These are phyloP conservation scores for Lithobates sylvaticus DNA, from an alignment of 2,797 vertebrate genomes.

Conservation along the genomic window DNA sequence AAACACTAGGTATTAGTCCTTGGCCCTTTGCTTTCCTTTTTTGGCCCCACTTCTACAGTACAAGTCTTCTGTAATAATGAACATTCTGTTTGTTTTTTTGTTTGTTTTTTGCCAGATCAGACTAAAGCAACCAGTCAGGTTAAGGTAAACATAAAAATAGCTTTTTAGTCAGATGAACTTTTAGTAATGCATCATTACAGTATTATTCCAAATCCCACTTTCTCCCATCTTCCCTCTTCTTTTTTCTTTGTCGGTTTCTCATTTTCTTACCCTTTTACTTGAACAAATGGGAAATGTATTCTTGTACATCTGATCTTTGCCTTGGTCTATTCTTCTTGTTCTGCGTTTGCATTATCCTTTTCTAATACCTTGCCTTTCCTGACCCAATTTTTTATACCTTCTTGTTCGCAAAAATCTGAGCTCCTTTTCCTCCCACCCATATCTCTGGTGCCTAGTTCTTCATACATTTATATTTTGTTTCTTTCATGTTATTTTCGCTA, in stretches of 20 bases:
- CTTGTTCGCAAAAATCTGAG: slow-evolving; percentile 18
- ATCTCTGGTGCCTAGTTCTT: neutral
- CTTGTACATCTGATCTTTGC: neutral
- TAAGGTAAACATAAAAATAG: neutral
- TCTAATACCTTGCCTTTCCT: neutral
- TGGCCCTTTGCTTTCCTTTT: no score
- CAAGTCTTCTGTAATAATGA: neutral
- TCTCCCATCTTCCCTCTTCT: neutral
- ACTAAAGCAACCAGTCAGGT: no score
- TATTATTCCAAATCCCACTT: neutral
- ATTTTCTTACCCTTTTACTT: neutral
- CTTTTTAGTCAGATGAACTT: neutral
- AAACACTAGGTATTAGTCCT: no score
- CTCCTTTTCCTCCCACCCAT: neutral
- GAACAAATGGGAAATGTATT: slow-evolving; percentile 3
- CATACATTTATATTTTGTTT: slow-evolving; percentile 13
- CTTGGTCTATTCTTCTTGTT: neutral
- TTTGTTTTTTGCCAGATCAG: no score
- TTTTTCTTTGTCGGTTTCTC: neutral
- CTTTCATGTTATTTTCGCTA: slow-evolving; percentile 18
- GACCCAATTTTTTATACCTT: slow-evolving; percentile 13
- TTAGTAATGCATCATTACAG: neutral
- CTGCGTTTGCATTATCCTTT: neutral
- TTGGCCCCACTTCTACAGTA: no score
- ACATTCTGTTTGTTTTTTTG: neutral